These are phyloP conservation scores for Aspiorhynchus laticeps DNA, from an alignment of 2,113 vertebrate genomes.

Conservation along the genomic window DNA sequence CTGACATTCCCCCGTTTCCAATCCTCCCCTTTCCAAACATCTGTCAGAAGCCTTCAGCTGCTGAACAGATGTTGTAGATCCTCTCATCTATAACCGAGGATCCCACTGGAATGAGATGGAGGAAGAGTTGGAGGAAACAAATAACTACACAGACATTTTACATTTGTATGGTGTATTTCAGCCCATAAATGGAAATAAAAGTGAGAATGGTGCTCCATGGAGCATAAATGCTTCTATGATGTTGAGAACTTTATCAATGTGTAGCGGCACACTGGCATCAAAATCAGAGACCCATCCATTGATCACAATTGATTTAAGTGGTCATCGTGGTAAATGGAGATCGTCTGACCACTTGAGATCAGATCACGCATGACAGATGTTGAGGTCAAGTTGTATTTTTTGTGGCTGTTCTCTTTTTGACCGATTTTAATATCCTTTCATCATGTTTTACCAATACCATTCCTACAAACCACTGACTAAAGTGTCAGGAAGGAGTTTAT, in stretches of 20 bases:
- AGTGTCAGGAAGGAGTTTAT: not conserved
- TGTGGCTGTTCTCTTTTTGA: not conserved
- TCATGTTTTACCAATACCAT: not conserved
- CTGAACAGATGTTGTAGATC: conserved; percentile 16
- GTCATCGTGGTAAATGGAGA: not conserved
- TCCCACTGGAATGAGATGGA: conserved; percentile 22
- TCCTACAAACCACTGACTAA: not conserved
- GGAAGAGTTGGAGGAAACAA: conserved; percentile 8
- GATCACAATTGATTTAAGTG: not conserved
- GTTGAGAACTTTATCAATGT: not conserved
- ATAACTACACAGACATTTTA: not conserved
- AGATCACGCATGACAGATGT: not conserved
- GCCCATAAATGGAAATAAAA: not conserved
- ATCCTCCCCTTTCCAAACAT: conserved; percentile 4
- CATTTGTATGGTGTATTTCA: not conserved
- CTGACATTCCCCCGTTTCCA: conserved; percentile 18
- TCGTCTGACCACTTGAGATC: not conserved
- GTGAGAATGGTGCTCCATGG: not conserved
- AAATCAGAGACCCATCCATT: not conserved
- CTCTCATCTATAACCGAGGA: conserved; percentile 4
- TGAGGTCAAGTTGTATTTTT: not conserved
- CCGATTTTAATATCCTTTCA: not conserved
- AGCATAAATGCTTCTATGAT: not conserved
- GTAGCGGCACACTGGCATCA: not conserved
- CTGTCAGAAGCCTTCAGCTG: conserved; percentile 40